Conservation (phyloP, 2,888 invertebrate genomes). For the Zygothrica quintamaculata region DNA sequence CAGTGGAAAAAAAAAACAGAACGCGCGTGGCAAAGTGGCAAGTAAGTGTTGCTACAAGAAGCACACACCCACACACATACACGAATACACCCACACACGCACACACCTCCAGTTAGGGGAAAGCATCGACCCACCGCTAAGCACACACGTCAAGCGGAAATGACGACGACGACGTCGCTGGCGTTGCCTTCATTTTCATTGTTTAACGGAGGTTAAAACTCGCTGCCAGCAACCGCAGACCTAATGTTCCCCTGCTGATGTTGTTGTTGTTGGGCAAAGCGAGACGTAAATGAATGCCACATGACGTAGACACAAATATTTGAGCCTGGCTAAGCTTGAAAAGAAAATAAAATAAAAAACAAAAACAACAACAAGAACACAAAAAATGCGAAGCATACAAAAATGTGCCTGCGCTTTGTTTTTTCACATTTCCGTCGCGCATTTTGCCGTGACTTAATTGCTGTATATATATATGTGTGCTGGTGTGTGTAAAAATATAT, state of each 20-base stretch:
- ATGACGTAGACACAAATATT: slow-evolving; percentile 71
- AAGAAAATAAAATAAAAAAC: slow-evolving; percentile 10
- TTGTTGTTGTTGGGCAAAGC: slow-evolving; percentile 36
- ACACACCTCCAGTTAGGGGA: slow-evolving; percentile 10
- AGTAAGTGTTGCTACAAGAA: slow-evolving; percentile 57
- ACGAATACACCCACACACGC: slow-evolving; percentile 16
- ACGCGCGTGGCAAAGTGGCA: slow-evolving; percentile 49
- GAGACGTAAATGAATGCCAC: slow-evolving; percentile 69
- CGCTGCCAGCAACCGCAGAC: slow-evolving; percentile 56
- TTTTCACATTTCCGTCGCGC: slow-evolving; percentile 70
- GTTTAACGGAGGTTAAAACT: slow-evolving; percentile 63
- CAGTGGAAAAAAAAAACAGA: too few relatives aligned
- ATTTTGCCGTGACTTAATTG: slow-evolving; percentile 77
- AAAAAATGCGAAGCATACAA: slow-evolving; percentile 11
- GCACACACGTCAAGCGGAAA: slow-evolving; percentile 66
- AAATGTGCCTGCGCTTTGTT: slow-evolving; percentile 63
- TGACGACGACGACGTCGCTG: slow-evolving; percentile 57
- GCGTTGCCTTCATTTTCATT: slow-evolving; percentile 61
- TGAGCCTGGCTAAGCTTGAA: slow-evolving; percentile 53
- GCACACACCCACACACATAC: slow-evolving; percentile 28
- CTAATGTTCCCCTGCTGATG: slow-evolving; percentile 16
- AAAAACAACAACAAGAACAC: too few relatives aligned
- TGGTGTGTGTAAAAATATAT: slow-evolving; percentile 30
- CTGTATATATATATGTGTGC: slow-evolving; percentile 23
- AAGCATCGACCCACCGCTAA: slow-evolving; percentile 41